Evolutionary conservation across 1,140 invertebrate species (phyloP).

Genomic region (Zaprionus capensis): DNA sequence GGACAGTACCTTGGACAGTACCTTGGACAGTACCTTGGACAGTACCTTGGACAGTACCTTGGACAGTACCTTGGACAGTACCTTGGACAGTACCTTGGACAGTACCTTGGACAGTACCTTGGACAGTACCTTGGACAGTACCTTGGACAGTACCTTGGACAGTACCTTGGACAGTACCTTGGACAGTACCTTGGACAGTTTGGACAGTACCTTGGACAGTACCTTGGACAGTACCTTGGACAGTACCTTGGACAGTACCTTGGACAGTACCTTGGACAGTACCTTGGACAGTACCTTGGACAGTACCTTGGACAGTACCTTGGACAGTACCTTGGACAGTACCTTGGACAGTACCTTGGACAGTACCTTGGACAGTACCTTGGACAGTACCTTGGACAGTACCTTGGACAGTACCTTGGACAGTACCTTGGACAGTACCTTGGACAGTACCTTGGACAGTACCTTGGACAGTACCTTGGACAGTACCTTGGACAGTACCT

Average conservation of each 20-base stretch:
- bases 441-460: background rate
- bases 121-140: too few species aligned
- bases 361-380: background rate
- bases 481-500: background rate
- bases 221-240: background rate
- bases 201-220: background rate
- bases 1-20: too few species aligned
- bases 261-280: background rate
- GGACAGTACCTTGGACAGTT: too few species aligned
- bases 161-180: too few species aligned
- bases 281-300: background rate
- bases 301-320: background rate
- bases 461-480: background rate
- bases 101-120: too few species aligned
- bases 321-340: background rate
- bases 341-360: background rate
- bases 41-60: too few species aligned
- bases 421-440: too few species aligned
- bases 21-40: too few species aligned
- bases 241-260: background rate
- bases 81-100: background rate
- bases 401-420: too few species aligned
- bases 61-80: background rate
- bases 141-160: too few species aligned
- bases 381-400: too few species aligned